phyloP scores from a whole-genome alignment of 2,888 invertebrate genomes.

The Lithodes maja region DNA sequence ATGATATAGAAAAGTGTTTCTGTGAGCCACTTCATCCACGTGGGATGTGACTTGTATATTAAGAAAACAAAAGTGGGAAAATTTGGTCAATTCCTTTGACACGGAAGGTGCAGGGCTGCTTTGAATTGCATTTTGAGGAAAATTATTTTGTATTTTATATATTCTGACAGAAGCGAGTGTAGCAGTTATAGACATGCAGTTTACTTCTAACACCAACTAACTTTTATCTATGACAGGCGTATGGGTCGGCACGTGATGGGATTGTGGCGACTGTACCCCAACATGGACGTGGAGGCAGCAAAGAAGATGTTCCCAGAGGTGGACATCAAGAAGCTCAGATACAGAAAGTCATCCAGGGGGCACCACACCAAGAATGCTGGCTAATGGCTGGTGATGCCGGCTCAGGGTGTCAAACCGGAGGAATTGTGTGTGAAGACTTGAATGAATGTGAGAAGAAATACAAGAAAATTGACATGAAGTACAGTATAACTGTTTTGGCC shows the following conservation, averaged over 20 bases:
- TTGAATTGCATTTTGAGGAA: not conserved
- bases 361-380: slow-evolving; percentile 75
- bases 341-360: slow-evolving; percentile 79
- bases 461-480: too few species aligned
- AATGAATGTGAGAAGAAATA: too few species aligned
- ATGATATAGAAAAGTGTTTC: too few species aligned
- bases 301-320: slow-evolving; percentile 85
- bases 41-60: too few species aligned
- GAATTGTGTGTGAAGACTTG: too few species aligned
- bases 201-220: not conserved
- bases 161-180: not conserved
- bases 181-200: not conserved
- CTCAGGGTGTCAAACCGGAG: too few species aligned
- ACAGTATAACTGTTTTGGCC: too few species aligned
- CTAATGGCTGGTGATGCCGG: not conserved
- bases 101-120: too few species aligned
- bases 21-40: too few species aligned
- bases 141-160: not conserved
- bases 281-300: slow-evolving; percentile 83
- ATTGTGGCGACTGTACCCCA: slow-evolving; percentile 84
- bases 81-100: too few species aligned
- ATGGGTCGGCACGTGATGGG: slow-evolving; percentile 73
- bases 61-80: too few species aligned
- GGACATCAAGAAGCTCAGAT: slow-evolving; percentile 82
- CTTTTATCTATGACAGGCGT: slow-evolving; percentile 72